Evolutionary conservation across 1,140 invertebrate genomes (phyloP).

Genomic region (Apis florea): DNA sequence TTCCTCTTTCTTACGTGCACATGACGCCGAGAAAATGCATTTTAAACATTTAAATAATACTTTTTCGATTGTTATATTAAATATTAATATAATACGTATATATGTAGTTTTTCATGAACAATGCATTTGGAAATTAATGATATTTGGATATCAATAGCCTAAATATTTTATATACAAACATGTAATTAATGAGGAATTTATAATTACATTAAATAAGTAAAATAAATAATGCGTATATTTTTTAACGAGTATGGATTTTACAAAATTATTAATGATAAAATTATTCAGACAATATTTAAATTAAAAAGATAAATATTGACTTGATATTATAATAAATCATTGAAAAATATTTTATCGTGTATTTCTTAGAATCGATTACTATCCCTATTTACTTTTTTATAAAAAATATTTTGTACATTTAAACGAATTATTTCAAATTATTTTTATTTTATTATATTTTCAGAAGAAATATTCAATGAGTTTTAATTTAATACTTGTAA

Average conservation of each 20-base stretch:
- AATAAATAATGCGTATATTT: not conserved
- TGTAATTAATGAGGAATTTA: not conserved
- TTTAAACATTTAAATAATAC: not conserved
- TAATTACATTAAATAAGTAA: not conserved
- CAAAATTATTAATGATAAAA: constrained; percentile 1
- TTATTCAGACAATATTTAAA: constrained; percentile 20
- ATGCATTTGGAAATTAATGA: not conserved
- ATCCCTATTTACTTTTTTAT: constrained; percentile 1
- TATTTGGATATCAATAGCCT: not conserved
- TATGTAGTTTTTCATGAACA: not conserved
- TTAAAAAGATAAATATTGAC: not conserved
- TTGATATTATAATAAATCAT: not conserved
- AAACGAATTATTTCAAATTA: not conserved
- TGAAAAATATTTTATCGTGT: not conserved
- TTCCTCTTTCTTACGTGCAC: not conserved
- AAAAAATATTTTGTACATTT: not conserved
- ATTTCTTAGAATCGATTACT: constrained; percentile 1
- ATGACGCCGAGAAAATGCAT: not conserved
- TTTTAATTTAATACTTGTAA: not conserved
- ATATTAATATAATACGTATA: not conserved
- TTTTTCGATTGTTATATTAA: not conserved
- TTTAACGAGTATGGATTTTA: not conserved
- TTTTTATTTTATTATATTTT: not conserved
- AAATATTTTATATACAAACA: constrained; percentile 5
- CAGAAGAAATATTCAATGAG: not conserved